Conservation (phyloP, 2,797 vertebrate species). For the Tarsius wallacei region DNA sequence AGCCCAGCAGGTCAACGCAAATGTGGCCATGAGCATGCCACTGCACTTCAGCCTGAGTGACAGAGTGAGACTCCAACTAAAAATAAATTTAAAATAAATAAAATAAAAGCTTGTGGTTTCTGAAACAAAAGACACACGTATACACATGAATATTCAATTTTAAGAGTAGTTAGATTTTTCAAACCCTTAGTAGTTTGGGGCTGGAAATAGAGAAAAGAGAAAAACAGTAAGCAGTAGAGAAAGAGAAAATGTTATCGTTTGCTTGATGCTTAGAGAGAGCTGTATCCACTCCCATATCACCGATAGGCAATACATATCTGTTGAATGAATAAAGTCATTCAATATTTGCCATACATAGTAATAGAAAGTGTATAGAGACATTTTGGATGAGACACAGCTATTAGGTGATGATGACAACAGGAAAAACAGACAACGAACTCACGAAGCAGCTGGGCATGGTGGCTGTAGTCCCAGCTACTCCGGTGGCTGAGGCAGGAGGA, state of each 20-base stretch:
- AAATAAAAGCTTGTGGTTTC: not conserved
- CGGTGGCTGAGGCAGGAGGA: not conserved
- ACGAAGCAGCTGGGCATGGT: not conserved
- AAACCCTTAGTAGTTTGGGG: not conserved
- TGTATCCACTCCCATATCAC: not conserved
- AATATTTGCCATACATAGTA: not conserved
- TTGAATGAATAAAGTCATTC: conserved; percentile 37
- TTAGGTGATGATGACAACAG: conserved; percentile 41
- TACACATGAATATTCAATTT: not conserved
- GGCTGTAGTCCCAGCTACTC: not conserved
- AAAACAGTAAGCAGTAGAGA: not conserved
- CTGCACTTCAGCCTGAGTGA: not conserved
- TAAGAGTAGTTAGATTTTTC: not conserved
- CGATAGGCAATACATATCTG: conserved; percentile 30
- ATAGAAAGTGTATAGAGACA: not conserved
- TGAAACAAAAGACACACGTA: not conserved
- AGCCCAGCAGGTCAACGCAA: not conserved
- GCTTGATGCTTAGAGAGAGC: conserved; percentile 19
- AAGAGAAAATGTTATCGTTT: conserved; percentile 25
- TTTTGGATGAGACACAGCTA: not conserved
- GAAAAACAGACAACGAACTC: conserved; percentile 5
- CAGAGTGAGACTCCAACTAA: not conserved
- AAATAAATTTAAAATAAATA: no score
- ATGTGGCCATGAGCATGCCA: not conserved
- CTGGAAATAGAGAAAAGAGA: not conserved